A percentile compares a stretch with the other conserved stretches of the same genome.
Evolutionary conservation across 2,888 invertebrate genomes (phyloP).

Genomic region (Ormyrus nitidulus): DNA sequence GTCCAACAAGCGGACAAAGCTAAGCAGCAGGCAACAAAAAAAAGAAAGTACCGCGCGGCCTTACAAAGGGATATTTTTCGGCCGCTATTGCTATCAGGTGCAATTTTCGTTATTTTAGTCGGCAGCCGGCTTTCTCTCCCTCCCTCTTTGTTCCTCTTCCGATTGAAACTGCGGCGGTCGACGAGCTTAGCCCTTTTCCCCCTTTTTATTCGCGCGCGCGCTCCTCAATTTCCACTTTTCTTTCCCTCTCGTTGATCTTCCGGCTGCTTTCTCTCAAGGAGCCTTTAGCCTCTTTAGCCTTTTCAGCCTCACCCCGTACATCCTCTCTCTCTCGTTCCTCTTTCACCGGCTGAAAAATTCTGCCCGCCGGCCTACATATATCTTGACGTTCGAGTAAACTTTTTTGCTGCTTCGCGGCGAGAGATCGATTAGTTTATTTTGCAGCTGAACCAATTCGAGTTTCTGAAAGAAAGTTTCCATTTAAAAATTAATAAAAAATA

Average conservation of each 20-base stretch:
- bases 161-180: conserved; percentile 2
- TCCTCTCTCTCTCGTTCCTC: conserved; percentile 22
- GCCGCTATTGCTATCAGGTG: not conserved
- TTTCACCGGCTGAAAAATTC: too few species aligned
- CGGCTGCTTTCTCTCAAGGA: conserved; percentile 43
- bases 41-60: too few species aligned
- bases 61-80: too few species aligned
- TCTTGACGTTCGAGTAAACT: too few species aligned
- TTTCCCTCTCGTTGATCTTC: conserved; percentile 48
- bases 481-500: too few species aligned
- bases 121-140: not conserved
- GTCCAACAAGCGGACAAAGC: too few species aligned
- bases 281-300: conserved; percentile 30
- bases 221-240: conserved; percentile 47
- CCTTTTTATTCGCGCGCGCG: conserved; percentile 14
- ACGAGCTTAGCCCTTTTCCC: conserved; percentile 3
- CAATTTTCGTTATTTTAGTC: conserved; percentile 29
- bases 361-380: too few species aligned
- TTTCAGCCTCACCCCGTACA: conserved; percentile 16
- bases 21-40: too few species aligned
- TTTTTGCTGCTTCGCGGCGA: too few species aligned
- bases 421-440: too few species aligned
- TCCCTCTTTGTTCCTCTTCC: not conserved
- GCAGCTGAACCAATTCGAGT: too few species aligned
- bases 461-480: too few species aligned